Evolutionary conservation across 1,140 invertebrate genomes (phyloP).

Genomic region (Drosophila tropicalis): DNA sequence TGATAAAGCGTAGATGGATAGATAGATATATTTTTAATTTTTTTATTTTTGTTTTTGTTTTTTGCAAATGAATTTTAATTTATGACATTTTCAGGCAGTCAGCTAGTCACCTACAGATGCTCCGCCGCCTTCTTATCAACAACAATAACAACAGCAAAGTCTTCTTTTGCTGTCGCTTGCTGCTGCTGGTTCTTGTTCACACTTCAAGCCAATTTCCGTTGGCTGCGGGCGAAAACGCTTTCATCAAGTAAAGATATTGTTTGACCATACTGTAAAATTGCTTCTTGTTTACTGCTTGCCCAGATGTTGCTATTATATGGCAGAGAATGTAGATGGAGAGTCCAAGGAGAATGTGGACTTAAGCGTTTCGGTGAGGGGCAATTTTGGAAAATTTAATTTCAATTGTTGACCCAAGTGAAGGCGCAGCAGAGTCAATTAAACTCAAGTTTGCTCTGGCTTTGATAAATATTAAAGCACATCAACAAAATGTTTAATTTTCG

Average conservation of each 20-base stretch:
- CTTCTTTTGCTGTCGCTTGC: background rate
- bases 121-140: background rate
- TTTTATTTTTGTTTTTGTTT: background rate
- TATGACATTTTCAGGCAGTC: conserved; percentile 33
- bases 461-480: conserved; percentile 31
- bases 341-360: background rate
- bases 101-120: conserved; percentile 13
- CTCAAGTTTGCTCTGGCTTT: conserved; percentile 13
- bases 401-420: conserved; percentile 49
- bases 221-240: conserved; percentile 24
- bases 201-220: conserved; percentile 45
- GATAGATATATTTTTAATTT: background rate
- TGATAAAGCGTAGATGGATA: background rate
- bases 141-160: background rate
- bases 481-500: conserved; percentile 10
- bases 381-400: conserved; percentile 58
- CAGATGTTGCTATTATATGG: conserved; percentile 12
- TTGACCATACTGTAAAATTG: conserved; percentile 48
- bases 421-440: conserved; percentile 36
- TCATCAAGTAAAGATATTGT: conserved; percentile 44
- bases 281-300: conserved; percentile 46
- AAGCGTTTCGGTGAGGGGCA: conserved; percentile 28
- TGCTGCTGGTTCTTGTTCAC: conserved; percentile 18
- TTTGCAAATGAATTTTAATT: conserved; percentile 45
- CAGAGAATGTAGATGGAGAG: too few relatives aligned